Percentiles rank a stretch among this genome's conserved stretches.
Conservation (phyloP, 2,888 invertebrate genomes). For the Drosophila phalerata region DNA sequence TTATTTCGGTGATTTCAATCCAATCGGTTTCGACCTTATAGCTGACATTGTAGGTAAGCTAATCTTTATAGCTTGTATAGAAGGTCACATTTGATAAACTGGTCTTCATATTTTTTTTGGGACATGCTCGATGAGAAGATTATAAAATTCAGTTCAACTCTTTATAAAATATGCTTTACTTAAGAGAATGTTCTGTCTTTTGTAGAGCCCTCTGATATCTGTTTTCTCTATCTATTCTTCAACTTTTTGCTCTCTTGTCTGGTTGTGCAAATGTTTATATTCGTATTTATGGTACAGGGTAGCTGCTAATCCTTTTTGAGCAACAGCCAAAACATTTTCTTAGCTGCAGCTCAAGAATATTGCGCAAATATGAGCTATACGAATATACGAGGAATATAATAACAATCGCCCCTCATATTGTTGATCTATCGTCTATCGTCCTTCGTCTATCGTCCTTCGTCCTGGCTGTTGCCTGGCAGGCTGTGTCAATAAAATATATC, state of each 20-base stretch:
- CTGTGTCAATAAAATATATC: constrained; percentile 76
- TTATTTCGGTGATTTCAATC: no score
- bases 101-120: neutral
- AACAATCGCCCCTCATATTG: constrained; percentile 30
- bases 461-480: constrained; percentile 27
- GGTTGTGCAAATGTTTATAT: constrained; percentile 53
- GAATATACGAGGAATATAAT: constrained; percentile 7
- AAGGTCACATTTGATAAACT: neutral
- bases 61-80: no score
- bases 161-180: constrained; percentile 10
- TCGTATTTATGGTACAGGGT: constrained; percentile 37
- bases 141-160: constrained; percentile 10
- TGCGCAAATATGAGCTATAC: constrained; percentile 68
- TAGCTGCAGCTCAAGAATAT: constrained; percentile 74
- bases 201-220: constrained; percentile 1
- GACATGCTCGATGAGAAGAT: constrained; percentile 2
- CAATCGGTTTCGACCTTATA: no score
- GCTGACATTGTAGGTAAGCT: no score
- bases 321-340: constrained; percentile 73
- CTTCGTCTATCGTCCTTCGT: constrained; percentile 3
- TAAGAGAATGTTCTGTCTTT: neutral
- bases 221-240: neutral
- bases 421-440: neutral
- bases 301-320: constrained; percentile 70
- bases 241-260: neutral